Percentiles rank a stretch among this genome's conserved stretches.
phyloP scores from a whole-genome alignment of 2,888 invertebrate species.

The Gastracanthus pulcherrimus region DNA sequence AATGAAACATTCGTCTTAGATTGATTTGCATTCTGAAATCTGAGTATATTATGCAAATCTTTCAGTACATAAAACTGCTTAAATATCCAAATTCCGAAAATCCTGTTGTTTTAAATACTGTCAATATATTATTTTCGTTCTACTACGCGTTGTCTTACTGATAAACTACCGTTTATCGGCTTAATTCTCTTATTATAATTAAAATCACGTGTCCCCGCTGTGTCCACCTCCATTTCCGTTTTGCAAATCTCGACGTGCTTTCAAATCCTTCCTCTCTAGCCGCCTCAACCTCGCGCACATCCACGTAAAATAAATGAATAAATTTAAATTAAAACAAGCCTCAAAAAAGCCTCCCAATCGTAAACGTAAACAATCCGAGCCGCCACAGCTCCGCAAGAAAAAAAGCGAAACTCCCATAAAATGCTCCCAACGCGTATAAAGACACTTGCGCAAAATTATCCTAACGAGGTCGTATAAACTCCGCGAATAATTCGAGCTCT shows the following conservation, averaged over 20 bases:
- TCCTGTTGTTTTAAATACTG: background rate
- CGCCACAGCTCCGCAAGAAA: too few species aligned
- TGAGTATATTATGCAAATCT: background rate
- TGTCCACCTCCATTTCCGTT: too few species aligned
- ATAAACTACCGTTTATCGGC: too few species aligned
- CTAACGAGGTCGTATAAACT: conserved; percentile 33
- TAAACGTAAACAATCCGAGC: background rate
- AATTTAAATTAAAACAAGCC: background rate
- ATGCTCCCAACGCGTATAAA: background rate
- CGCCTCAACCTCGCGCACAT: too few species aligned
- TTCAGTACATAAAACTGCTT: background rate
- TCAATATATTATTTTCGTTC: too few species aligned
- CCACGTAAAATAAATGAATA: too few species aligned
- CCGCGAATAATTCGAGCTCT: conserved; percentile 15
- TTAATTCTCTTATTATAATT: too few species aligned
- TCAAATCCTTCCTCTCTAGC: background rate
- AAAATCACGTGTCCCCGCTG: too few species aligned
- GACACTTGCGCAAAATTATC: conserved; percentile 22
- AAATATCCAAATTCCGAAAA: background rate
- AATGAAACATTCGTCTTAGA: background rate
- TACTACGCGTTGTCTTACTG: too few species aligned
- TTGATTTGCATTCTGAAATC: background rate
- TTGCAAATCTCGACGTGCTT: too few species aligned
- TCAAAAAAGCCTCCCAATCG: background rate
- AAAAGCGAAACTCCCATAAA: background rate